These are phyloP conservation scores for Temnothorax ravouxi DNA, from an alignment of 2,888 invertebrate species.

Conservation along the genomic window DNA sequence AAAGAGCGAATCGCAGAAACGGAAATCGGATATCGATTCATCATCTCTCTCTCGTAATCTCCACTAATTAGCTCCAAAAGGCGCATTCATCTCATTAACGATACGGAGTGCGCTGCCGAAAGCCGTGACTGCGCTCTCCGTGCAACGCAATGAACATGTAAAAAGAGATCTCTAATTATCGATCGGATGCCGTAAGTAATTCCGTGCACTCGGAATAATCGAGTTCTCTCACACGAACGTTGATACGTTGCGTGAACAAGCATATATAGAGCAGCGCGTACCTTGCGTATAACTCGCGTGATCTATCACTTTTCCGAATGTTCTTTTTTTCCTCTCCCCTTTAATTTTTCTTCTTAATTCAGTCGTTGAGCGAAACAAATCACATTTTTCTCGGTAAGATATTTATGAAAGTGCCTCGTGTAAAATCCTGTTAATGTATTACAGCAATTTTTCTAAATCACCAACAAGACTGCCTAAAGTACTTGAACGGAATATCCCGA, in stretches of 20 bases:
- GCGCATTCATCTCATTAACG: slow-evolving; percentile 45
- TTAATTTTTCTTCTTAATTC: slow-evolving; percentile 15
- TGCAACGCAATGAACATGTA: slow-evolving; percentile 35
- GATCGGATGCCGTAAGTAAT: slow-evolving; percentile 60
- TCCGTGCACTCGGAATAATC: slow-evolving; percentile 50
- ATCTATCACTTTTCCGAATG: slow-evolving; percentile 32
- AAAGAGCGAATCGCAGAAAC: slow-evolving; percentile 55
- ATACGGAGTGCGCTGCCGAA: slow-evolving; percentile 34
- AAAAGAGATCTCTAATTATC: slow-evolving; percentile 49
- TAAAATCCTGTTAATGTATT: slow-evolving; percentile 13
- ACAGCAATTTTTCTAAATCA: slow-evolving; percentile 24
- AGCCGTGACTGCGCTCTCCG: slow-evolving; percentile 38
- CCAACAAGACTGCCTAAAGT: neutral
- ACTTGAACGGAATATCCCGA: neutral
- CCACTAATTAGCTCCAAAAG: slow-evolving; percentile 55
- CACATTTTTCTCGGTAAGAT: neutral
- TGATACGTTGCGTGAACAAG: slow-evolving; percentile 29
- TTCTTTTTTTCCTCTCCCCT: neutral
- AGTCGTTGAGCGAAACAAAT: slow-evolving; percentile 35
- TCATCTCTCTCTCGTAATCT: slow-evolving; percentile 52
- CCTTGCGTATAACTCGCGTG: slow-evolving; percentile 20
- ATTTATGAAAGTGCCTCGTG: neutral
- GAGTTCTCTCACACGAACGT: slow-evolving; percentile 30
- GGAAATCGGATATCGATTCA: slow-evolving; percentile 56
- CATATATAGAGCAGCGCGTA: slow-evolving; percentile 23